Base-by-base conservation (phyloP, 2,113 vertebrate genomes). In the Smithornis capensis region DNA sequence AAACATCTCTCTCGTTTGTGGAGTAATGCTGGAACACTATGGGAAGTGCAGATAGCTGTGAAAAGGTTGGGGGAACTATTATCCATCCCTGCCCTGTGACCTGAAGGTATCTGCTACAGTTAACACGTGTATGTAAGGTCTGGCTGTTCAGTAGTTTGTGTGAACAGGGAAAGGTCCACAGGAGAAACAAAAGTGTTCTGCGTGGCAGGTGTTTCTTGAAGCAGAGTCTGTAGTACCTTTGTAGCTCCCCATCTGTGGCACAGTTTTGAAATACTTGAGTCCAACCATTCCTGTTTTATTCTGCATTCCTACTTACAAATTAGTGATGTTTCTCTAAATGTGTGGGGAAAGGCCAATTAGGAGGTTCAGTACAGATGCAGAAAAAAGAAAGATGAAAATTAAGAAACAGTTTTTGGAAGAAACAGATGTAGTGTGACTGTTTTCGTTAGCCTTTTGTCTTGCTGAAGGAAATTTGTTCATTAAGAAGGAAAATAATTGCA, bases 401-500 rank as follows among this genome's bases (percentile, higher is more conserved):
- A 70, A 82, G 52, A 84, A 76, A 56, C 21, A 35, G 12, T 53
- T 85, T 79, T 87, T 76, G 42, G 22, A 85, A 69, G 83, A 73
- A 92, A 40, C 21, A 57, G 73, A 74, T 28, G 19, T 25, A 12
- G 3, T 87, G 69, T 29, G 33, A 59, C 62, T 83, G 38, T 28
- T 71, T 55, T 76, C 57, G 19, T 25, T 74, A 84, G 63, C 50
- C 79, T 89, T 94, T 92, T 94, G 65, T 85, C 62, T 56, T 92
- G 44, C 44, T 86, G 44, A 87, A 92, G 38, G 71, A 80, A 95
- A 50, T 38, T 27, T 53, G 19, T 91, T 95, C 55, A 86, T 86
- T 90, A 90, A 63, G 71, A 47, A 59, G 24, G 31, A 83, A 88
- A 94, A 71, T 88, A 90, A 90, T 92, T 80, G 85, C 64, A 87